Evolutionary conservation across 2,797 vertebrate genomes (phyloP), one percentile per base, ranked within the genome.

Genomic region (Buphagus erythrorhynchus): DNA sequence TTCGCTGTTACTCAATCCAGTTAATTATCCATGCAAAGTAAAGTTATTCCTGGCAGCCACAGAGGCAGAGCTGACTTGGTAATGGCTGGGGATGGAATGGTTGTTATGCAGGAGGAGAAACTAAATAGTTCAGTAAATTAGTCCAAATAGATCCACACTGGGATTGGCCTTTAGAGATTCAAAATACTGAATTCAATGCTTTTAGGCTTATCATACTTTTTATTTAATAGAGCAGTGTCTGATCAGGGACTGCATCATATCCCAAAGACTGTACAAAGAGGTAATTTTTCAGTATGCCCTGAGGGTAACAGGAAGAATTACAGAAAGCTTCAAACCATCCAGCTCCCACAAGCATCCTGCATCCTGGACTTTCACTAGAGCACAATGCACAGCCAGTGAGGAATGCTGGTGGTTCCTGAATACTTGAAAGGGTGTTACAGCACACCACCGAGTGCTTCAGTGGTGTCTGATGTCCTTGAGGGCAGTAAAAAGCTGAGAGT

Each of bases 21-120:
- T 93, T 98, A 97, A 97, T 97, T 97, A 97, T 88, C 90, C 95
- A 96, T 93, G 81, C 92, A 96, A 97, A 97, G 86, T 80, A 86
- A 97, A 97, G 93, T 94, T 97, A 97, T 97, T 97, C 87, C 94
- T 97, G 96, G 95, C 93, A 97, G 96, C 52, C 62, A 42, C 65
- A 86, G 93, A 97, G 78, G 65, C 86, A 96, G 94, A 97, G 74
- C 72, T 88, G 95, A 96, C 90, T 95, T 93, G 90, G 11, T 78
- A 91, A 85, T 92, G 57, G 57, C 76, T 95, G 72, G 80, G 76
- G 71, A 76, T 94, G 94, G 85, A 96, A 93, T 78, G 52, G 93
- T 92, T 95, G 90, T 95, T 96, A 86, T 42, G 86, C 90, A 92
- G 94, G 67, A 77, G 86, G 85, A 93, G 82, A 88, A 94, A 90